Evolutionary conservation across 1,140 invertebrate genomes (phyloP), one percentile per base, ranked within the genome.

Genomic region (Euglossa dilemma): DNA sequence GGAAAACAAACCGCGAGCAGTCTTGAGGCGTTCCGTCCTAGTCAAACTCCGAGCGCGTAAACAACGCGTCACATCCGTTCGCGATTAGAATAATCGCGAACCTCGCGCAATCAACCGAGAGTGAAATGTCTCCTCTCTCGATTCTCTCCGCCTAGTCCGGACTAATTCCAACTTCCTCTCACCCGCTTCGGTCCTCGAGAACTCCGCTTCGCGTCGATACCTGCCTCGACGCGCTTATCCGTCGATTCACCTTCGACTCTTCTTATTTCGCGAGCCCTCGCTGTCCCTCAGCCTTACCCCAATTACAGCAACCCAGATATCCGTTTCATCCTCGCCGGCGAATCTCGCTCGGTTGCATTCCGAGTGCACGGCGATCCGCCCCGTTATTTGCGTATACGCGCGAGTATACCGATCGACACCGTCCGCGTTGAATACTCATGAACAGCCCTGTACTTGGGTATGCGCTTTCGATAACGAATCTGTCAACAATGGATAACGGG

Each of bases 401-500:
- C 7, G 4, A 28, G n/a, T 11, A 20, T 63, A 63, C 12, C 14
- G 59, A 63, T 18, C 61, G 20, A 16, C 23, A 16, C 43, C 6
- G 43, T 11, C 36, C n/a, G 9, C 25, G 6, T 18, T 77, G 80
- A 77, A 77, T 83, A 77, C 80, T 83, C 36, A 70, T 78, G 80
- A 54, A 50, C 54, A 50, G n/a, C 45, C 63, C 56, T 25, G 50
- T 45, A 47, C 67, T 71, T 54, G 36, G 23, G 56, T 63, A 70
- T 70, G 83, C 82, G 36, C 52, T 25, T 71, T 84, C 61, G 82
- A 80, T 63, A 80, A 81, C 71, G 77, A 81, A 69, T 74, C 78
- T 69, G 70, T 80, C 70, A 52, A 84, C 74, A 85, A 81, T 85
- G 76, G 77, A 59, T 76, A 80, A 84, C 85, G 76, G 83, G 50